These are phyloP conservation scores for Calypte anna DNA, from an alignment of 2,113 vertebrate species.

Conservation along the genomic window DNA sequence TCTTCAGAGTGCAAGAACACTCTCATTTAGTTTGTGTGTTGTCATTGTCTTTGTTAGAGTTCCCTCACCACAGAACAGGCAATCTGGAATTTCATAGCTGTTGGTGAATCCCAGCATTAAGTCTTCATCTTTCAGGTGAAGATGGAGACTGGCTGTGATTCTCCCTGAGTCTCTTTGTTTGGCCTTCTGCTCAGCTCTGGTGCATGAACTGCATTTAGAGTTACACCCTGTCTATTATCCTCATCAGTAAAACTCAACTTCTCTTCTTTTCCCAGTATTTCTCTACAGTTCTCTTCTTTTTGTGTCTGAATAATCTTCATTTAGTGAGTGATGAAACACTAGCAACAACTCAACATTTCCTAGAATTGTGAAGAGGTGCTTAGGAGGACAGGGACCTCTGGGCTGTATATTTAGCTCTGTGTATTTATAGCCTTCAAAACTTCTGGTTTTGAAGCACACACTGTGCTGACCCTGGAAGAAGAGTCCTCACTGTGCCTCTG, in stretches of 20 bases:
- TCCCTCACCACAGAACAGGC: neutral
- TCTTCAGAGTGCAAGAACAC: neutral
- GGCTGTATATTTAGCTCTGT: neutral
- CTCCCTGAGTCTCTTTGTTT: neutral
- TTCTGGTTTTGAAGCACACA: neutral
- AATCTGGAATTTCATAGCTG: neutral
- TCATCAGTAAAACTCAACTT: neutral
- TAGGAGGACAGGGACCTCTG: neutral
- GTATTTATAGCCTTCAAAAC: neutral
- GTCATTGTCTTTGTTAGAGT: neutral
- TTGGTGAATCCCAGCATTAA: neutral
- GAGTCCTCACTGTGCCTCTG: neutral
- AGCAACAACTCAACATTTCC: neutral
- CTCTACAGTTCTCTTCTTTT: neutral
- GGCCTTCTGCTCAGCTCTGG: neutral
- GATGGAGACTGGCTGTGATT: neutral
- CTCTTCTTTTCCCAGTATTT: neutral
- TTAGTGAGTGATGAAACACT: neutral
- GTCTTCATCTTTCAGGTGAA: neutral
- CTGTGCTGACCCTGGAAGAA: neutral
- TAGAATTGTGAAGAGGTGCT: neutral
- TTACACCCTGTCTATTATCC: neutral
- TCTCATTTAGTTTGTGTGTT: fast-evolving
- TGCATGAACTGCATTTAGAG: neutral
- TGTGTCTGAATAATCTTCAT: neutral